Evolutionary conservation across 1,140 invertebrate genomes (phyloP).

Genomic region (Drosophila littoralis): DNA sequence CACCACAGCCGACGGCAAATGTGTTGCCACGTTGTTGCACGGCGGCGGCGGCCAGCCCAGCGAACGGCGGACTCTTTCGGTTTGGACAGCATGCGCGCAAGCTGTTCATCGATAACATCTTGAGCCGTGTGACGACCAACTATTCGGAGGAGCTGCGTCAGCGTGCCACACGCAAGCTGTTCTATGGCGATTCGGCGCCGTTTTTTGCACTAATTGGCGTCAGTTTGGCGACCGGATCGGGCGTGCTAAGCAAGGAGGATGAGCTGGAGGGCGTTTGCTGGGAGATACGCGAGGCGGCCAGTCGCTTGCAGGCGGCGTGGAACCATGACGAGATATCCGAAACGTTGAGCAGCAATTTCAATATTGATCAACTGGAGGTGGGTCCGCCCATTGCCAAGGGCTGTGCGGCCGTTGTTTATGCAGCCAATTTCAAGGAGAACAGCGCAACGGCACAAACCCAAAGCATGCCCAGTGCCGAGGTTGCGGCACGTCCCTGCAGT

Average conservation of each 20-base stretch:
- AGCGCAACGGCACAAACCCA: not conserved
- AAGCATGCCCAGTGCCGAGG: not conserved
- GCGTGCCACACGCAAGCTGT: constrained; percentile 86
- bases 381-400: constrained; percentile 92
- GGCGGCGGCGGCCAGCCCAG: not conserved
- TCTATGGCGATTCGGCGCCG: constrained; percentile 89
- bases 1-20: constrained; percentile 23
- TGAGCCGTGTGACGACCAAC: constrained; percentile 88
- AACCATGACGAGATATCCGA: constrained; percentile 85
- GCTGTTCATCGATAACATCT: constrained; percentile 89
- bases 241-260: constrained; percentile 91
- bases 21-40: constrained; percentile 36
- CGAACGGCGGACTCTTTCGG: constrained; percentile 85
- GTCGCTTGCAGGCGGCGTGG: constrained; percentile 87
- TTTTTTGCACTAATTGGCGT: constrained; percentile 91
- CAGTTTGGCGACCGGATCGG: constrained; percentile 89
- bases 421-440: constrained; percentile 86
- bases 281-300: constrained; percentile 90
- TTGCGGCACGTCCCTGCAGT: not conserved
- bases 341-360: constrained; percentile 79
- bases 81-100: constrained; percentile 87
- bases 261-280: constrained; percentile 91
- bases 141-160: constrained; percentile 87
- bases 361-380: constrained; percentile 88
- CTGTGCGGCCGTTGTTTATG: constrained; percentile 92